phyloP scores from a whole-genome alignment of 2,888 invertebrate genomes.

The Protophormia terraenovae region DNA sequence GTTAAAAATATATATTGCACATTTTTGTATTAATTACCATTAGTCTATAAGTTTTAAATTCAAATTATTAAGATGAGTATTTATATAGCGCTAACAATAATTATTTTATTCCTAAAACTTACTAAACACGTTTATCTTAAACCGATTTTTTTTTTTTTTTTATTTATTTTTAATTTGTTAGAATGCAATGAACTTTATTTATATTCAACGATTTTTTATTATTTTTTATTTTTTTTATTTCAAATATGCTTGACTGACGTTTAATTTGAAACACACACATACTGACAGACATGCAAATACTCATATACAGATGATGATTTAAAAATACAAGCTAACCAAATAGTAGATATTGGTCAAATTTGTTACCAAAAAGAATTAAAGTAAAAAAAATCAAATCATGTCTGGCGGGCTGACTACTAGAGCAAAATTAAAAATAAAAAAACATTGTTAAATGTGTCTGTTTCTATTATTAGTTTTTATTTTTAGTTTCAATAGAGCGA shows the following conservation, averaged over 20 bases:
- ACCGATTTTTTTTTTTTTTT: neutral
- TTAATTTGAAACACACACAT: neutral
- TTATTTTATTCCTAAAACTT: too few species aligned
- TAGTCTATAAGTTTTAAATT: too few species aligned
- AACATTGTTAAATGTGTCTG: neutral
- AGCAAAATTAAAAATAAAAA: too few species aligned
- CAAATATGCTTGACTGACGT: neutral
- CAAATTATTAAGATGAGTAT: too few species aligned
- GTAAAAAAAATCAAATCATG: neutral
- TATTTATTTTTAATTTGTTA: neutral
- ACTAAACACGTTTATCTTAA: too few species aligned
- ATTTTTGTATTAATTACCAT: too few species aligned
- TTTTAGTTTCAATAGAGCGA: neutral
- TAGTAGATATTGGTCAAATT: neutral
- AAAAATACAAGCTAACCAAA: neutral
- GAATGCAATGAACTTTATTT: conserved; percentile 29
- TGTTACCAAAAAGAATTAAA: conserved; percentile 1
- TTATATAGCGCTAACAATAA: too few species aligned
- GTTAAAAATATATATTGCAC: too few species aligned
- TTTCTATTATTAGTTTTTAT: neutral
- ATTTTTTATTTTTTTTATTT: neutral
- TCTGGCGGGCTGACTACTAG: neutral
- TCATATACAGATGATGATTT: neutral
- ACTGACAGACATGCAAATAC: neutral
- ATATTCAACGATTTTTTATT: neutral